Percentiles rank a stretch among this genome's conserved stretches.
Evolutionary conservation across 2,113 vertebrate species (phyloP).

Genomic region (Pipa parva): DNA sequence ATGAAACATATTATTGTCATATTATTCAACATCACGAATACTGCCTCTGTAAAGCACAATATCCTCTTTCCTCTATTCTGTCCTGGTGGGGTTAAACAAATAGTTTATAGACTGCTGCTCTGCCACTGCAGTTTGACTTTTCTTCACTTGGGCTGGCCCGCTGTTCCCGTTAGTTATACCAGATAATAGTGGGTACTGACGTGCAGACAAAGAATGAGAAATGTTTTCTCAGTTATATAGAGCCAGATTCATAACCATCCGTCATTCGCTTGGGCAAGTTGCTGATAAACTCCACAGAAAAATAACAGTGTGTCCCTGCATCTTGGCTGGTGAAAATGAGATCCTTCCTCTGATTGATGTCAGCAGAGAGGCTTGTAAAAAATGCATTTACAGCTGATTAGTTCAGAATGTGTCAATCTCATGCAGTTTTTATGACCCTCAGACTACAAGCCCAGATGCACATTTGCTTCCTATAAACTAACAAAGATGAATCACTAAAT

Average conservation of each 20-base stretch:
- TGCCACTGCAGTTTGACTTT: constrained; percentile 50
- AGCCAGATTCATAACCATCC: constrained; percentile 72
- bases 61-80: no score
- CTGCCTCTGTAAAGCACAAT: no score
- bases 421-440: constrained; percentile 69
- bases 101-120: constrained; percentile 51
- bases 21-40: no score
- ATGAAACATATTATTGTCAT: no score
- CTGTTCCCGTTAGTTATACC: constrained; percentile 50
- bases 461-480: constrained; percentile 82
- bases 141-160: constrained; percentile 44
- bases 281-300: constrained; percentile 70
- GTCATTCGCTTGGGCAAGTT: constrained; percentile 67
- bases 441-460: constrained; percentile 72
- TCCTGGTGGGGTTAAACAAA: constrained; percentile 33
- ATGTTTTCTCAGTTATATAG: constrained; percentile 63
- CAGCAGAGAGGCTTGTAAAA: constrained; percentile 69
- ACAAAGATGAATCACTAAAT: constrained; percentile 76
- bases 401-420: constrained; percentile 76
- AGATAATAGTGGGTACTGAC: constrained; percentile 51
- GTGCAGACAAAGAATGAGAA: constrained; percentile 61
- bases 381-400: constrained; percentile 80
- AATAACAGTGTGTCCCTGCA: constrained; percentile 62
- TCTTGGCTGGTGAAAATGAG: constrained; percentile 73
- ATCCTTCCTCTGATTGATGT: constrained; percentile 74